Evolutionary conservation across 2,113 vertebrate species (phyloP).

Genomic region (Nesoenas mayeri): DNA sequence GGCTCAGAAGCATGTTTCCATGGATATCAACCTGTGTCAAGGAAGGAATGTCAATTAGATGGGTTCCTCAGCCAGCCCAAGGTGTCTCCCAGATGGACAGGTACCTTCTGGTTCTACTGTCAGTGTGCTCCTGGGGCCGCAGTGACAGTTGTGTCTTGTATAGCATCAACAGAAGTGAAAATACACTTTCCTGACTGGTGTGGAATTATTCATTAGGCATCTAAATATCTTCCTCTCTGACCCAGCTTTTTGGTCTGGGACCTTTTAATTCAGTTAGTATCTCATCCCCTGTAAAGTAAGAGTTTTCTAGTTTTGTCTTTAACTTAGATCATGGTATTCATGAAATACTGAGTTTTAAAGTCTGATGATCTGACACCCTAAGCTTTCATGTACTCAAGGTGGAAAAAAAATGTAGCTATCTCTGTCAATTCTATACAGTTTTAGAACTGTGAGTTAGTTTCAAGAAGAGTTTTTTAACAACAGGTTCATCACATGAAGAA

Average conservation of each 20-base stretch:
- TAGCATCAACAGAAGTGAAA: not conserved
- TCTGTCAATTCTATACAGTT: not conserved
- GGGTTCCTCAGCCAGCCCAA: not conserved
- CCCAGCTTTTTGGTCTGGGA: not conserved
- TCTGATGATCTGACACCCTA: not conserved
- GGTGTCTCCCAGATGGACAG: not conserved
- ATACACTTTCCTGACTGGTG: not conserved
- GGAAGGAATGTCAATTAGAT: slow-evolving; percentile 47
- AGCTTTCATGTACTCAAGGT: not conserved
- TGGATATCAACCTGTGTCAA: slow-evolving; percentile 84
- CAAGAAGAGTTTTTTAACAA: not conserved
- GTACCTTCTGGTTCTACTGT: not conserved
- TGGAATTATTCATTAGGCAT: not conserved
- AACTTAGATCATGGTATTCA: not conserved
- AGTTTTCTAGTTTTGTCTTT: not conserved
- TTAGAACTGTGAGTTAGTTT: not conserved
- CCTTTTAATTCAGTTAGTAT: not conserved
- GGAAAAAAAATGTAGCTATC: not conserved
- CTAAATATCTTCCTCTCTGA: not conserved
- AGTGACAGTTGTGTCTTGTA: not conserved
- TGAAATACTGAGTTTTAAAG: not conserved
- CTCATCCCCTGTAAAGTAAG: not conserved
- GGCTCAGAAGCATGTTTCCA: slow-evolving; percentile 88
- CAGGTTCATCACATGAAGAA: not conserved
- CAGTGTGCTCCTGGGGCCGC: not conserved